A percentile compares a stretch with the other conserved stretches of the same genome.
phyloP scores from a whole-genome alignment of 2,797 vertebrate genomes.

The Toxotes lorentzi region DNA sequence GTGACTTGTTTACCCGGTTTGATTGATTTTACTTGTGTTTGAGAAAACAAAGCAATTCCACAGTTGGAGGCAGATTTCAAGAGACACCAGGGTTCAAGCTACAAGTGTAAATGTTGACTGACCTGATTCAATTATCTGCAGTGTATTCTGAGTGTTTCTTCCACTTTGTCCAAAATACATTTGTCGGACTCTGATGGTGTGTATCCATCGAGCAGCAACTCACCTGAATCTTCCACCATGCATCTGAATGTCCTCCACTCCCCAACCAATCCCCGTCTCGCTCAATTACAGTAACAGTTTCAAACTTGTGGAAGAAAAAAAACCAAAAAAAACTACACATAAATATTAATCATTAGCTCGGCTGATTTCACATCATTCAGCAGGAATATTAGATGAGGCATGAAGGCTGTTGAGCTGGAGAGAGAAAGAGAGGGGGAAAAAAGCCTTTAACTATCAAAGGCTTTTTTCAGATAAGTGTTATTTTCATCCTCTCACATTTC shows the following conservation, averaged over 20 bases:
- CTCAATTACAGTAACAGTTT: conserved; percentile 64
- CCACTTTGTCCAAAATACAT: conserved; percentile 28
- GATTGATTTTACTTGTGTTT: conserved; percentile 14
- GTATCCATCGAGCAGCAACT: conserved; percentile 23
- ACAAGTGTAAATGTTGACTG: conserved; percentile 23
- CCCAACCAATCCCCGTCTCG: conserved; percentile 37
- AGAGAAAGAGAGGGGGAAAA: conserved; percentile 14
- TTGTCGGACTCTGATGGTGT: conserved; percentile 39
- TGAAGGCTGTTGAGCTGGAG: conserved; percentile 44
- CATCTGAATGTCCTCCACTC: conserved; percentile 32
- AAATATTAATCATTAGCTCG: conserved; percentile 75
- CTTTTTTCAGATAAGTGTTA: conserved; percentile 68
- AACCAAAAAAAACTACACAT: conserved; percentile 47
- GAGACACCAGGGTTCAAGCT: conserved; percentile 30
- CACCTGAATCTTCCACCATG: conserved; percentile 36
- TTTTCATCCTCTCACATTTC: conserved; percentile 71
- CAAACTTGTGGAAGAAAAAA: conserved; percentile 45
- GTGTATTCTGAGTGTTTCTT: conserved; percentile 25
- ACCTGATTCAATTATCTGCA: conserved; percentile 34
- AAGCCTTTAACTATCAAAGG: conserved; percentile 60
- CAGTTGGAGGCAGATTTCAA: conserved; percentile 12
- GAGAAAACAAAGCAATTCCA: conserved; percentile 20
- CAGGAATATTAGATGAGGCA: conserved; percentile 65
- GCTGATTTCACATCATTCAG: conserved; percentile 66
- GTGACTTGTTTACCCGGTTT: conserved; percentile 46